Evolutionary conservation across 2,797 vertebrate genomes (phyloP), one percentile per base, ranked within the genome.

Genomic region (Gymnocypris eckloni): DNA sequence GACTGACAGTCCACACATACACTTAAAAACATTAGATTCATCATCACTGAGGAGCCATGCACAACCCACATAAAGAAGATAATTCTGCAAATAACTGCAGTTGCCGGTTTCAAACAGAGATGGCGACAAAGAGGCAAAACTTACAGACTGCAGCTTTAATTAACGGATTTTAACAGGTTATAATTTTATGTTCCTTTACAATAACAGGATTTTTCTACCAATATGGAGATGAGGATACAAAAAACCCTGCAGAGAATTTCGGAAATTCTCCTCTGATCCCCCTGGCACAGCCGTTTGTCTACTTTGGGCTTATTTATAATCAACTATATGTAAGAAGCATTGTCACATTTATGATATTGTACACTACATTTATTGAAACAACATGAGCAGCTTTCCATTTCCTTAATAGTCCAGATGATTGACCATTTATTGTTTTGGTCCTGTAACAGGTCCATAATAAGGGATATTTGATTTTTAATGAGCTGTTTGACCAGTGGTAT

Each of bases 371-470:
- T 75, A 33, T 50, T 28, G 25, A 73, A 33, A 18, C 25, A 10
- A 9, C 4, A 3, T 8, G 0, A 75, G 8, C 22, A 37, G 45
- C 16, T 52, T 52, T 10, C 11, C 33, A 0, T 52, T 33, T 4
- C 16, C 13, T 8, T 48, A 4, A 28, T 9, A 28, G 4, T 48
- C n/a, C 9, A 7, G 28, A 37, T 37, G 2, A 76, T 28, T 76
- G 28, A 76, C 0, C 18, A 22, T 20, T 76, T 1, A 33, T 33
- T 54, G 8, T 48, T 66, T n/a, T n/a, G n/a, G n/a, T n/a, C n/a
- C n/a, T n/a, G 1, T 28, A 28, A 28, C 70, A 83, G 82, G 18
- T 83, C 37, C 16, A 48, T 43, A 59, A 64, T 41, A 37, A 83
- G 6, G 82, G 82, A 1, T 66, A 48, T 59, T 20, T 83, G 56